These are phyloP conservation scores for Fistularia commersonii DNA, from an alignment of 2,797 vertebrate species.

Conservation along the genomic window DNA sequence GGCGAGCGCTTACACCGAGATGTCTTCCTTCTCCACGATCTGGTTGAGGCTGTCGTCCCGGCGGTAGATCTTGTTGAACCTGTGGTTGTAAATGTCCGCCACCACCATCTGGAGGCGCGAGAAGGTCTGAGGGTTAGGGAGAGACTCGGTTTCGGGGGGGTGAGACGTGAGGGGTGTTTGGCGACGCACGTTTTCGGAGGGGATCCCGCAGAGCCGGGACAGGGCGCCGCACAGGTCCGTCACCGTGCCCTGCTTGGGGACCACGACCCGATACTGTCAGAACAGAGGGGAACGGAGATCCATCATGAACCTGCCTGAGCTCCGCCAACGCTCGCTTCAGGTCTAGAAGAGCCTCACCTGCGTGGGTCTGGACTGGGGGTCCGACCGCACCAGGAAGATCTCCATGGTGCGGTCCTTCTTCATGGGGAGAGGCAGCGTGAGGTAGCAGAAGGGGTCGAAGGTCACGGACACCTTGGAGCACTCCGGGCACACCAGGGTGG, in stretches of 20 bases:
- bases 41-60: constrained; percentile 91
- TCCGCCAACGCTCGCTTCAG: no score
- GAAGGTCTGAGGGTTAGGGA: no score
- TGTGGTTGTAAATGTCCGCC: constrained; percentile 95
- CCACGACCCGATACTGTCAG: constrained; percentile 85
- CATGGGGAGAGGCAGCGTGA: constrained; percentile 90
- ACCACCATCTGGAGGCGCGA: constrained; percentile 99
- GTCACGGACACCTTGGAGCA: constrained; percentile 90
- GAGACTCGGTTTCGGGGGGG: no score
- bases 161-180: no score
- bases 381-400: constrained; percentile 84
- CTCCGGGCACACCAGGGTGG: constrained; percentile 89
- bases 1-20: constrained; percentile 85
- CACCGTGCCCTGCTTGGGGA: constrained; percentile 89
- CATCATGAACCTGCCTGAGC: neutral
- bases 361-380: constrained; percentile 85
- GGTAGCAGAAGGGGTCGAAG: constrained; percentile 94
- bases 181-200: constrained; percentile 85
- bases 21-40: constrained; percentile 95
- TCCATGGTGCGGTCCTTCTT: constrained; percentile 92
- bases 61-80: constrained; percentile 96
- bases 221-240: constrained; percentile 88
- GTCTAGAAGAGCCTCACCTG: constrained; percentile 73
- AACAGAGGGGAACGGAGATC: neutral
- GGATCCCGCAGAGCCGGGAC: constrained; percentile 85